phyloP scores from a whole-genome alignment of 2,113 vertebrate species.

The Pteruthius melanotis region DNA sequence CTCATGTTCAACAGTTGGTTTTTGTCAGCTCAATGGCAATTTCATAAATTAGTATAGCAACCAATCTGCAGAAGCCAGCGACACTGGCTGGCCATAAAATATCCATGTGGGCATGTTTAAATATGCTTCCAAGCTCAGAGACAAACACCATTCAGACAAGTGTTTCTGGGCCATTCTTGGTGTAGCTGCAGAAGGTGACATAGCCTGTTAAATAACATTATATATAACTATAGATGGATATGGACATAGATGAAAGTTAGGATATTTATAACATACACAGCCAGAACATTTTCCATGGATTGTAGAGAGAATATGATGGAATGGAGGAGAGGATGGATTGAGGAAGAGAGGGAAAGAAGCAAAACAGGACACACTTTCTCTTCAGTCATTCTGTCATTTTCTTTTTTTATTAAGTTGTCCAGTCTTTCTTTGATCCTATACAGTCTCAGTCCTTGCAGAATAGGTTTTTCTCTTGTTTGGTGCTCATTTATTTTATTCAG shows the following conservation, averaged over 20 bases:
- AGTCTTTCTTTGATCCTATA: not conserved
- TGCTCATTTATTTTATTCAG: not conserved
- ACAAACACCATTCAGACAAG: not conserved
- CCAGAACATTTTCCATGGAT: not conserved
- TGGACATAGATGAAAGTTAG: not conserved
- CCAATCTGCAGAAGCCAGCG: not conserved
- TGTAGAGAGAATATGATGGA: not conserved
- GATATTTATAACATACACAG: not conserved
- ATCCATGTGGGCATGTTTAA: not conserved
- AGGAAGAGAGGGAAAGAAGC: not conserved
- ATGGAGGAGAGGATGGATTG: not conserved
- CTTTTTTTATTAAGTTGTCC: not conserved
- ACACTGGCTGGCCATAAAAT: not conserved
- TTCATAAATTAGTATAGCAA: not conserved
- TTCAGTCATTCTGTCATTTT: not conserved
- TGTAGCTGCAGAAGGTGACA: not conserved
- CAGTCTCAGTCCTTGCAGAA: not conserved
- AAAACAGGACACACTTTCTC: not conserved
- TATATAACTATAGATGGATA: not conserved
- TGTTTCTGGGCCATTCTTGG: not conserved
- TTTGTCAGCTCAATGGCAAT: not conserved
- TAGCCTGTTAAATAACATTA: not conserved
- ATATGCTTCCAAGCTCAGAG: not conserved
- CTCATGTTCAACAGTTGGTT: accelerated
- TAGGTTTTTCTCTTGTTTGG: not conserved